phyloP scores from a whole-genome alignment of 2,888 invertebrate genomes.

The Drosophila setosimentum region DNA sequence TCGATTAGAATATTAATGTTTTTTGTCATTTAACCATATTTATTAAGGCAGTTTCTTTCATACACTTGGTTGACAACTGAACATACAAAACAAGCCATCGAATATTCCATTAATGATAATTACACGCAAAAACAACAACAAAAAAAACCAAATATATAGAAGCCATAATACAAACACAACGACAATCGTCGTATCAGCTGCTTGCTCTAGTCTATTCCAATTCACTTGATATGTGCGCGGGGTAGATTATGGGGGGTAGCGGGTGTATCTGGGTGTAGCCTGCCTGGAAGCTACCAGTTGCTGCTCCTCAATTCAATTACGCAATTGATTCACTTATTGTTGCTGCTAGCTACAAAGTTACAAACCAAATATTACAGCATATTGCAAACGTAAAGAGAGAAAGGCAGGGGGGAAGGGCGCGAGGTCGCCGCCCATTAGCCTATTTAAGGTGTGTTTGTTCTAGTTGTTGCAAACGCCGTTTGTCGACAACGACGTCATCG shows the following conservation, averaged over 20 bases:
- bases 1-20: not conserved
- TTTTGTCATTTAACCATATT: not conserved
- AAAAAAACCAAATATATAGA: conserved; percentile 31
- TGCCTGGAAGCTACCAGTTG: conserved; percentile 52
- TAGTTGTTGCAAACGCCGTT: conserved; percentile 32
- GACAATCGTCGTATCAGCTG: conserved; percentile 36
- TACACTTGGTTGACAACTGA: not conserved
- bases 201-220: conserved; percentile 12
- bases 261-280: conserved; percentile 10
- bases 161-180: conserved; percentile 48
- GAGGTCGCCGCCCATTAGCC: conserved; percentile 29
- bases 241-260: not conserved
- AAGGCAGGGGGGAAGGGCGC: not conserved
- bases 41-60: not conserved
- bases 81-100: conserved; percentile 9
- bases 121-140: conserved; percentile 11
- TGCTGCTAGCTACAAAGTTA: conserved; percentile 28
- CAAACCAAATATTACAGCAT: conserved; percentile 40
- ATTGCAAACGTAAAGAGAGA: not conserved
- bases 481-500: conserved; percentile 53
- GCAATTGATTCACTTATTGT: conserved; percentile 48
- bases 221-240: conserved; percentile 40
- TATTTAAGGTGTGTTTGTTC: conserved; percentile 56
- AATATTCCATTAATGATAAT: conserved; percentile 33
- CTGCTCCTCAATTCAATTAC: conserved; percentile 38